These are phyloP conservation scores for Archaeoteleia sp. DNA, from an alignment of 2,888 invertebrate genomes.

Conservation along the genomic window DNA sequence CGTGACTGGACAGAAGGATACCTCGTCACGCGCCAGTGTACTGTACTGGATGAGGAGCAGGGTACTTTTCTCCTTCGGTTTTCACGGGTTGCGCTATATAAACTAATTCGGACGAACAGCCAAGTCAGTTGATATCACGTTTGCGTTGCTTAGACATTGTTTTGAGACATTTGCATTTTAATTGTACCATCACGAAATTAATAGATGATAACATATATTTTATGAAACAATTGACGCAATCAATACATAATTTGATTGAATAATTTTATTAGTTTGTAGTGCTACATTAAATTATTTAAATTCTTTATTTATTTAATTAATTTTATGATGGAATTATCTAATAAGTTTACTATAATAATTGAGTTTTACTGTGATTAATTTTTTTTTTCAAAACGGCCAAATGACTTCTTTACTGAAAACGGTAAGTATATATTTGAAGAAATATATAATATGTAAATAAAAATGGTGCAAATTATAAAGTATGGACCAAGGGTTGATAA, in stretches of 20 bases:
- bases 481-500: too few relatives aligned
- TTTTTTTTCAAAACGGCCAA: constrained; percentile 20
- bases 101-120: constrained; percentile 62
- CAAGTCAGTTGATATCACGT: constrained; percentile 66
- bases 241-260: too few relatives aligned
- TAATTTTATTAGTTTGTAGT: background rate
- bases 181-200: constrained; percentile 24
- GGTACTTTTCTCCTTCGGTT: constrained; percentile 64
- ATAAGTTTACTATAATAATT: too few relatives aligned
- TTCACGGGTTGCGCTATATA: constrained; percentile 67
- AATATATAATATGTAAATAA: too few relatives aligned
- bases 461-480: too few relatives aligned
- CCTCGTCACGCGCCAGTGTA: constrained; percentile 73
- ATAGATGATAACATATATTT: background rate
- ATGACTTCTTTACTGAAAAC: constrained; percentile 34
- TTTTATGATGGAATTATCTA: too few relatives aligned
- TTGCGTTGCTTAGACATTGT: constrained; percentile 51
- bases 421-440: too few relatives aligned
- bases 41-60: constrained; percentile 65
- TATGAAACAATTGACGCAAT: background rate
- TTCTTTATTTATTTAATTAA: background rate
- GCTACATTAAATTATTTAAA: background rate
- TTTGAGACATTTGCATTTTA: constrained; percentile 25
- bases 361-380: constrained; percentile 20
- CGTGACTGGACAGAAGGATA: constrained; percentile 62